A percentile compares a stretch with the other conserved stretches of the same genome.
These are phyloP conservation scores for Paraescarpia echinospica DNA, from an alignment of 1,140 invertebrate genomes.

Conservation along the genomic window DNA sequence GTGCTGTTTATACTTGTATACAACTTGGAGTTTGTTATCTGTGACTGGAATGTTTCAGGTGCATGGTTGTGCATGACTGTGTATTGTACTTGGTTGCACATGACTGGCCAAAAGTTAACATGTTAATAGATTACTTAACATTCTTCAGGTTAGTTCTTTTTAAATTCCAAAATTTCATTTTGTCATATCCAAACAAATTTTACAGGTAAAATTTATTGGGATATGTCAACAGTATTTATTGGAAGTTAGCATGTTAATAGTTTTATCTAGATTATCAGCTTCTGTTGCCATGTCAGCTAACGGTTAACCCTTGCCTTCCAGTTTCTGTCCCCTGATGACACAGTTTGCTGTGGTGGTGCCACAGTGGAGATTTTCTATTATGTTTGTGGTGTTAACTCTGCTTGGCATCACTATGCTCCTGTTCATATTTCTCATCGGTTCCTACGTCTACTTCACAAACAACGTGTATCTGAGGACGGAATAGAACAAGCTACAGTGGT, in stretches of 20 bases:
- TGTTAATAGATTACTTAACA: no score
- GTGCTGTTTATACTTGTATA: no score
- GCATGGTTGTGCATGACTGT: neutral
- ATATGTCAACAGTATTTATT: no score
- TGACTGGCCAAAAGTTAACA: neutral
- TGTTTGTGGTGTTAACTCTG: neutral
- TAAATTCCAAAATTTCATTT: no score
- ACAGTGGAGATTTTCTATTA: neutral
- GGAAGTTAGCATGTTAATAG: no score
- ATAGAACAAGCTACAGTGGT: neutral
- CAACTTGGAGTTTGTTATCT: no score
- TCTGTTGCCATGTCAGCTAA: neutral
- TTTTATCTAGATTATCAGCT: neutral
- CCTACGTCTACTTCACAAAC: neutral
- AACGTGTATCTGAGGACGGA: neutral
- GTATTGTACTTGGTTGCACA: neutral
- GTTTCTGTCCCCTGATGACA: neutral
- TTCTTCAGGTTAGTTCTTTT: no score
- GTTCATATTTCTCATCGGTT: neutral
- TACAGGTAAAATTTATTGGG: no score
- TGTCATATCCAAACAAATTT: no score
- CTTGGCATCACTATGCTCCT: neutral
- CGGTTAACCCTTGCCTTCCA: neutral
- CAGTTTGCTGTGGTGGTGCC: neutral
- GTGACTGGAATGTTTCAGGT: no score